These are phyloP conservation scores for Pelochelys cantorii DNA, from an alignment of 2,797 vertebrate species.

Conservation along the genomic window DNA sequence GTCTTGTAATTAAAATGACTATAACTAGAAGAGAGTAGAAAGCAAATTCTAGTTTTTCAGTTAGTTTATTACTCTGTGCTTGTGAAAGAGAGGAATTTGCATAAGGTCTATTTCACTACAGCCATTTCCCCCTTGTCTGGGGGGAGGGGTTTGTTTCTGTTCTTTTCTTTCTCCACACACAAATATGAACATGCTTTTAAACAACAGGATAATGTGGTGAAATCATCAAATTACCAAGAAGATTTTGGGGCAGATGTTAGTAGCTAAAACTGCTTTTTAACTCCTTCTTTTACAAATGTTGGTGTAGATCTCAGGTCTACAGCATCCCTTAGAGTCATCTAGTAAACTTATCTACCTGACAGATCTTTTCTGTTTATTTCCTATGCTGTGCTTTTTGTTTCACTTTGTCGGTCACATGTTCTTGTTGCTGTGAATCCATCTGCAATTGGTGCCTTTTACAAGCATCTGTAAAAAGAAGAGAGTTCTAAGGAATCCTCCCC, in stretches of 20 bases:
- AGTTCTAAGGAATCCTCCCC: not conserved
- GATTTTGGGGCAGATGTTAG: not conserved
- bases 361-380: not conserved
- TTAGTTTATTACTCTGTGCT: not conserved
- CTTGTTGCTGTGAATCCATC: not conserved
- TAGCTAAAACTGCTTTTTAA: not conserved
- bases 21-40: not conserved
- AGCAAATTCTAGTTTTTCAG: not conserved
- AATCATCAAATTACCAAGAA: not conserved
- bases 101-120: not conserved
- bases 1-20: not conserved
- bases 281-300: not conserved
- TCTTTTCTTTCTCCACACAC: not conserved
- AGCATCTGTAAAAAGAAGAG: not conserved
- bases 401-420: not conserved
- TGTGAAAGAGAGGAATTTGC: not conserved
- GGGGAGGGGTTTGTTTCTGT: rapidly evolving
- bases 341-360: not conserved
- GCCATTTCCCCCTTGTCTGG: not conserved
- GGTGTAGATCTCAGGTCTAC: not conserved
- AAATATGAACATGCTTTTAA: not conserved
- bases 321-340: not conserved
- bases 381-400: not conserved
- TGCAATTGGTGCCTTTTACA: not conserved
- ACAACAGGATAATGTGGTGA: not conserved